These are phyloP conservation scores for Isichthys henryi DNA, from an alignment of 2,113 vertebrate genomes.

Conservation along the genomic window DNA sequence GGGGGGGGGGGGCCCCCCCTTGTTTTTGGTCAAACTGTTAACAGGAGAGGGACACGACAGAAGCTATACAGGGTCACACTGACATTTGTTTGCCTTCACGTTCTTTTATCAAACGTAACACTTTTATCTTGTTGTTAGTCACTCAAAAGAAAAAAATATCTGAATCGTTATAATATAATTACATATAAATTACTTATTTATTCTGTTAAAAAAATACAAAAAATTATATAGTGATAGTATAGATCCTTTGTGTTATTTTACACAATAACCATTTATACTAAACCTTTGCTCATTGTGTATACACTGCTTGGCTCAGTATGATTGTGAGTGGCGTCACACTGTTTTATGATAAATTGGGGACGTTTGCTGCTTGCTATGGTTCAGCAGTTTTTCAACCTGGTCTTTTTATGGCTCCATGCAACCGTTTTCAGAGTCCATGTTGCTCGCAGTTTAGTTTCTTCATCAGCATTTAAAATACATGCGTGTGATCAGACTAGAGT, in stretches of 20 bases:
- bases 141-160: neutral
- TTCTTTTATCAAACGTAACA: neutral
- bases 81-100: neutral
- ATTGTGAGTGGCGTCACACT: neutral
- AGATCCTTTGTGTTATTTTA: neutral
- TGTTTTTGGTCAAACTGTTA: neutral
- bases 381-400: neutral
- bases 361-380: neutral
- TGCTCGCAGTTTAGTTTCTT: constrained; percentile 28
- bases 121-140: neutral
- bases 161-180: neutral
- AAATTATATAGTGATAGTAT: neutral
- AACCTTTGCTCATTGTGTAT: neutral
- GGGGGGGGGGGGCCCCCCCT: neutral
- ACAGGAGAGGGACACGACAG: neutral
- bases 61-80: neutral
- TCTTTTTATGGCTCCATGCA: neutral
- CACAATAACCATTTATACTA: neutral
- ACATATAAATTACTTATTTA: neutral
- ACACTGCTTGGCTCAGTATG: neutral
- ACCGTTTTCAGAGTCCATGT: neutral
- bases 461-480: constrained; percentile 13
- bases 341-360: neutral
- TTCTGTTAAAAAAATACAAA: neutral
- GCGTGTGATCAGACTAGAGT: constrained; percentile 24